Conservation (phyloP, 2,797 vertebrate species). For the Argentina silus region DNA sequence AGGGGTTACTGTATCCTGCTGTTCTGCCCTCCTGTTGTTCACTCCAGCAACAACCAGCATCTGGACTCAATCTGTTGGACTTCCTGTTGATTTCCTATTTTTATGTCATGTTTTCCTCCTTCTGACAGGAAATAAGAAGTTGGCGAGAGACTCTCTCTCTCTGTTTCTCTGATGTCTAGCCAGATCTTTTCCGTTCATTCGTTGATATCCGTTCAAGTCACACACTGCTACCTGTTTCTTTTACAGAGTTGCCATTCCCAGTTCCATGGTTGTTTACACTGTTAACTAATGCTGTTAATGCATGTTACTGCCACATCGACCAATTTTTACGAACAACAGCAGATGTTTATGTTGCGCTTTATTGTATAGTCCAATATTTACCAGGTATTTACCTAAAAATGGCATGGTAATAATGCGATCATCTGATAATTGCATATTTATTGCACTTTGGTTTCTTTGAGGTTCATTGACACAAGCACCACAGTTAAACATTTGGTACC, state of each 20-base stretch:
- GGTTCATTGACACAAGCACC: too few species aligned
- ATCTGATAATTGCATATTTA: too few species aligned
- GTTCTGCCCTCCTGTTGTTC: slow-evolving; percentile 18
- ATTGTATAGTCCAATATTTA: too few species aligned
- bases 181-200: too few species aligned
- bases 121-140: slow-evolving; percentile 19
- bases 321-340: too few species aligned
- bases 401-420: too few species aligned
- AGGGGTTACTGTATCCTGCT: slow-evolving; percentile 28
- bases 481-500: too few species aligned
- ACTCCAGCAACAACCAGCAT: slow-evolving; percentile 69
- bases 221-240: background rate
- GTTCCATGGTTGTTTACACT: background rate
- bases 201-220: too few species aligned
- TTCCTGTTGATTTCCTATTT: slow-evolving; percentile 30
- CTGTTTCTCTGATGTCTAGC: background rate
- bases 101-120: slow-evolving; percentile 30
- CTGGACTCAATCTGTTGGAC: slow-evolving; percentile 33
- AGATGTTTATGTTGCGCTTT: too few species aligned
- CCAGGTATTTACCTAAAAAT: too few species aligned
- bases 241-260: background rate
- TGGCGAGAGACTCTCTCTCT: slow-evolving; percentile 12
- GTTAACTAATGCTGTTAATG: background rate
- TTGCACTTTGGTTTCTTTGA: too few species aligned
- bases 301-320: background rate